A percentile compares a stretch with the other conserved stretches of the same genome.
phyloP scores from a whole-genome alignment of 2,113 vertebrate genomes.

The Platichthys stellatus region DNA sequence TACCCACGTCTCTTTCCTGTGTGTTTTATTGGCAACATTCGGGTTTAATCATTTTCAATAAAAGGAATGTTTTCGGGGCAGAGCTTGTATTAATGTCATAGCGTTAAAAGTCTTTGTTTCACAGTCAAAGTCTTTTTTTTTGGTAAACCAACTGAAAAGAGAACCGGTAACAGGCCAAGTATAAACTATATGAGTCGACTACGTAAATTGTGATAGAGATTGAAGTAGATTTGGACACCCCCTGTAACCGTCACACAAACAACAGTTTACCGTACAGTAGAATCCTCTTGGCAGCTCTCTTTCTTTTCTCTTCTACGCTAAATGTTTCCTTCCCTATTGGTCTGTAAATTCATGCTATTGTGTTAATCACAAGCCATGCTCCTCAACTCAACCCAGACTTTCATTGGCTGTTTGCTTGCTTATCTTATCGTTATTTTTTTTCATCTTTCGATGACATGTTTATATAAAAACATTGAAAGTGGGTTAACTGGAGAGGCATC shows the following conservation, averaged over 20 bases:
- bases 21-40: not conserved
- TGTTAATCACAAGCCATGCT: constrained; percentile 61
- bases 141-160: not conserved
- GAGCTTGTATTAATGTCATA: not conserved
- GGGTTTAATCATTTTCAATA: not conserved
- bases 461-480: constrained; percentile 78
- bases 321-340: constrained; percentile 60
- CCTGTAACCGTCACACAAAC: constrained; percentile 3
- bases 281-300: not conserved
- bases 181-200: constrained; percentile 10
- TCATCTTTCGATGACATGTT: constrained; percentile 73
- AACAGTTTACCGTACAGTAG: not conserved
- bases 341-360: constrained; percentile 48
- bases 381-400: constrained; percentile 57
- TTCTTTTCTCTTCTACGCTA: constrained; percentile 38
- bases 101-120: not conserved
- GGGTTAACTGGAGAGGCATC: constrained; percentile 83
- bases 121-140: not conserved
- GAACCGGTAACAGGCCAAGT: not conserved
- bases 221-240: constrained; percentile 8
- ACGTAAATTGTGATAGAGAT: constrained; percentile 26
- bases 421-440: constrained; percentile 39
- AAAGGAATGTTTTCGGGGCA: not conserved
- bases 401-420: constrained; percentile 69
- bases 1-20: not conserved